Evolutionary conservation across 2,113 vertebrate genomes (phyloP).

Genomic region (Murina feae): DNA sequence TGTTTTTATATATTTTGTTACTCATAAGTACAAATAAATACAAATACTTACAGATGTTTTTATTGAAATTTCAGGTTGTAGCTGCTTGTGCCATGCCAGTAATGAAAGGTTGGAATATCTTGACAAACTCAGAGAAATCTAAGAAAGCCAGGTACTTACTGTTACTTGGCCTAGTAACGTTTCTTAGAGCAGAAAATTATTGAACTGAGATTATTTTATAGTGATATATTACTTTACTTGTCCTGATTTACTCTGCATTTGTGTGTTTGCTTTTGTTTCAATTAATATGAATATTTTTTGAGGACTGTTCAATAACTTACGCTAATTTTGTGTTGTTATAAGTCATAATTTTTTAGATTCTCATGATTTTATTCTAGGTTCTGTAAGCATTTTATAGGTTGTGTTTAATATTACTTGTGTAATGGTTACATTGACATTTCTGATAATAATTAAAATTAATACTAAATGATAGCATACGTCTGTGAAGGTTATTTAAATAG

Average conservation of each 20-base stretch:
- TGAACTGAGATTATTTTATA: background rate
- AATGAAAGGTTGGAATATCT: slow-evolving; percentile 98
- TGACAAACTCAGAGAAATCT: slow-evolving; percentile 95
- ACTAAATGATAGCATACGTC: background rate
- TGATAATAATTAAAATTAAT: slow-evolving; percentile 11
- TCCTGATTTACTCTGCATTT: background rate
- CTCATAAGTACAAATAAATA: slow-evolving; percentile 35
- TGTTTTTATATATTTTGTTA: background rate
- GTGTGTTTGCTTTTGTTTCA: background rate
- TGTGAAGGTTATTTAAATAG: slow-evolving; percentile 23
- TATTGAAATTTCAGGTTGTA: slow-evolving; percentile 86
- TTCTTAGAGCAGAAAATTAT: background rate
- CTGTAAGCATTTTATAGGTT: background rate
- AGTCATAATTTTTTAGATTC: background rate
- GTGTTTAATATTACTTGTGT: background rate
- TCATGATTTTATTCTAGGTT: slow-evolving; percentile 7
- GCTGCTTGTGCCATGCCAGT: slow-evolving; percentile 98
- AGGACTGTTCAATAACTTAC: background rate
- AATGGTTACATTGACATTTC: slow-evolving; percentile 15
- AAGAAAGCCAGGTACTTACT: slow-evolving; percentile 91
- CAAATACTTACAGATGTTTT: slow-evolving; percentile 44
- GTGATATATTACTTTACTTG: background rate
- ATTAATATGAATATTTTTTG: slow-evolving; percentile 17
- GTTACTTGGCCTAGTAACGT: background rate
- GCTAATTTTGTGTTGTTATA: background rate